Conservation (phyloP, 2,113 vertebrate species). For the Phaethornis superciliosus region DNA sequence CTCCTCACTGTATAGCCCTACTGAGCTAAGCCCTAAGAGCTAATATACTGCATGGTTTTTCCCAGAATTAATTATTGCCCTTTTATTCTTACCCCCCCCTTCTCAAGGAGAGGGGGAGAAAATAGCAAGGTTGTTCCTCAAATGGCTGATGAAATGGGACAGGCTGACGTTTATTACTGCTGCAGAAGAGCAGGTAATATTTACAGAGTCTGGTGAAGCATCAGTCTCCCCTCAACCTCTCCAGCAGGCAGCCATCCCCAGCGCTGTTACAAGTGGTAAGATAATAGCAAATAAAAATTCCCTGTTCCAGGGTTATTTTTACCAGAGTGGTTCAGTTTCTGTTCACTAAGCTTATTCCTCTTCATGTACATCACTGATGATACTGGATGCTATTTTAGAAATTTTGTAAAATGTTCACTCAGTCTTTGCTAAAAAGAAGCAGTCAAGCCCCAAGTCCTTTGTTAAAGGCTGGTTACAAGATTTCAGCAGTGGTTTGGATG, state of each 20-base stretch:
- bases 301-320: conserved; percentile 32
- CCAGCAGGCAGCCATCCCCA: background rate
- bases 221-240: background rate
- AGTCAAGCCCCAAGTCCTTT: background rate
- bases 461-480: background rate
- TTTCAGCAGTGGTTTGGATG: background rate
- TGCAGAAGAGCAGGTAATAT: background rate
- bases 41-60: background rate
- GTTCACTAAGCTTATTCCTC: conserved; percentile 19
- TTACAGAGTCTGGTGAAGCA: background rate
- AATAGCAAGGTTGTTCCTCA: background rate
- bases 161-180: conserved; percentile 16
- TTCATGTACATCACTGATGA: conserved; percentile 27
- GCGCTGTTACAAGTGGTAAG: background rate
- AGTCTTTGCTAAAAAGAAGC: conserved; percentile 17
- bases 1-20: background rate
- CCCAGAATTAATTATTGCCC: background rate
- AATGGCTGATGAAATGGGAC: background rate
- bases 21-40: background rate
- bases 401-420: background rate
- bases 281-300: background rate
- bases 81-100: background rate
- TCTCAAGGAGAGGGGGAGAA: background rate
- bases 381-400: conserved; percentile 22
- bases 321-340: conserved; percentile 30